Conservation (phyloP, 35 echinoderm and acorn worm genomes). For the Eucidaris tribuloides region DNA sequence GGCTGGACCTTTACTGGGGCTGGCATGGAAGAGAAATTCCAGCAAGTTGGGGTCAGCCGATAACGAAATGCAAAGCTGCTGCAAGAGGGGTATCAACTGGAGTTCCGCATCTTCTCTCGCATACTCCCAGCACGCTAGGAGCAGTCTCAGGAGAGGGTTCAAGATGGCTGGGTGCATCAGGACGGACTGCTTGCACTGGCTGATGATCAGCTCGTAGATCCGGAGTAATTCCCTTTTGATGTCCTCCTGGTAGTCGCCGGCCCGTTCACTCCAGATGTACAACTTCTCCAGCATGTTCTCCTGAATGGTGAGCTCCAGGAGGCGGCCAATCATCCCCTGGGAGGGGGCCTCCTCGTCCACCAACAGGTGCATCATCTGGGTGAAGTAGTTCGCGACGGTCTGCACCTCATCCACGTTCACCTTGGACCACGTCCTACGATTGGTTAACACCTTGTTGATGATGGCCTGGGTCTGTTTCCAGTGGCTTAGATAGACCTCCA, state of each 20-base stretch:
- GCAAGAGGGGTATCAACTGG: conserved; percentile 75
- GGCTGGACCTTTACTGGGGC: conserved; percentile 93
- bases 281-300: conserved; percentile 86
- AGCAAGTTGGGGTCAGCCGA: conserved; percentile 74
- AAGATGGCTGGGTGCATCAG: conserved; percentile 79
- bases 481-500: conserved; percentile 10
- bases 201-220: conserved; percentile 84
- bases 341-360: conserved; percentile 70
- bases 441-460: conserved; percentile 4
- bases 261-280: conserved; percentile 69
- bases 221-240: conserved; percentile 71
- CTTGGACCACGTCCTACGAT: background rate
- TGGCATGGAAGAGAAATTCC: conserved; percentile 98
- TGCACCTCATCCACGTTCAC: conserved; percentile 81
- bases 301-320: conserved; percentile 59
- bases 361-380: conserved; percentile 86
- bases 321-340: conserved; percentile 56
- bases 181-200: conserved; percentile 80
- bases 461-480: conserved; percentile 11
- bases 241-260: conserved; percentile 74
- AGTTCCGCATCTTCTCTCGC: conserved; percentile 65
- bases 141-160: conserved; percentile 76
- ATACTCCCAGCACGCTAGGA: conserved; percentile 66
- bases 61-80: conserved; percentile 87
- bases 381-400: conserved; percentile 83